Conservation (phyloP, 1,140 invertebrate species). For the Tetragonula clypearis region DNA sequence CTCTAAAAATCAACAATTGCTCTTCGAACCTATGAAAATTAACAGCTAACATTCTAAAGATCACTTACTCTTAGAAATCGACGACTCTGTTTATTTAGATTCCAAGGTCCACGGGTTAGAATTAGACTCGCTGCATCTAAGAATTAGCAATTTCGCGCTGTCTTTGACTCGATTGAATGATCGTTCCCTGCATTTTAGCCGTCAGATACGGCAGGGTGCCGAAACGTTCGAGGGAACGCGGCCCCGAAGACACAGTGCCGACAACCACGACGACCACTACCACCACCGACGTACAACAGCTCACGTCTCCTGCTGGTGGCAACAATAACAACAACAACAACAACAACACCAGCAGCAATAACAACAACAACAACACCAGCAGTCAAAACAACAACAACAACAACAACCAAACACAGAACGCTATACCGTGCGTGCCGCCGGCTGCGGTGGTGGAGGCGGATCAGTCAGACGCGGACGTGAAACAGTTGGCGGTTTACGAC, state of each 20-base stretch:
- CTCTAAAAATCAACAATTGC: not conserved
- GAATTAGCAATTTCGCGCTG: not conserved
- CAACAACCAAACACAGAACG: constrained; percentile 72
- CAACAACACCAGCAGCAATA: constrained; percentile 58
- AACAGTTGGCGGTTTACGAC: constrained; percentile 89
- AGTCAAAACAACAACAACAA: constrained; percentile 67
- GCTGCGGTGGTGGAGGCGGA: constrained; percentile 78
- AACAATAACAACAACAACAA: constrained; percentile 62
- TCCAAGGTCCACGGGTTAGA: too few species aligned
- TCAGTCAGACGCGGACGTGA: constrained; percentile 82
- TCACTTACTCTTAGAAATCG: too few species aligned
- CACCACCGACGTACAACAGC: constrained; percentile 71
- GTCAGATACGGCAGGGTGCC: constrained; percentile 97
- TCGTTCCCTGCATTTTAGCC: constrained; percentile 84
- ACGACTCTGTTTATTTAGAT: too few species aligned
- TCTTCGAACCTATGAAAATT: too few species aligned
- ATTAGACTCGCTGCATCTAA: too few species aligned
- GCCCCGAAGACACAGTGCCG: constrained; percentile 81
- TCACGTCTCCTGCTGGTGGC: constrained; percentile 62
- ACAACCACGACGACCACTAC: constrained; percentile 76
- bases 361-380: constrained; percentile 67
- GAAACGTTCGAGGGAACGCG: constrained; percentile 93
- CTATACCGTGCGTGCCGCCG: constrained; percentile 71
- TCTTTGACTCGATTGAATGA: not conserved
- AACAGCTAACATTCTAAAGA: too few species aligned